Conservation (phyloP, 1,140 invertebrate genomes). For the Drosophila albomicans region DNA sequence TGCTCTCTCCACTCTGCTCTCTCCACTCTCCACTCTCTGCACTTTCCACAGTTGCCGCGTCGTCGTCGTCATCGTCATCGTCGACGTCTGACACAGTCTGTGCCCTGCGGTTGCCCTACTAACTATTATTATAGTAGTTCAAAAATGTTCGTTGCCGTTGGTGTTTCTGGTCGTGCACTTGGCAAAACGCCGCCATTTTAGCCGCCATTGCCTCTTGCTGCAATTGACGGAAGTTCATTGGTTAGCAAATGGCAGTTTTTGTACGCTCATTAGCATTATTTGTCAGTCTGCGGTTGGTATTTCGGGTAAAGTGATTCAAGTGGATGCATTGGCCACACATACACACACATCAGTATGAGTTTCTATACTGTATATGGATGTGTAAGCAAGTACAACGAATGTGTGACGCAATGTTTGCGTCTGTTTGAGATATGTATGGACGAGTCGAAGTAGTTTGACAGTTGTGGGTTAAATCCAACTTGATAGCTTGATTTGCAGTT, state of each 20-base stretch:
- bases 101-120: constrained; percentile 78
- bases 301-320: constrained; percentile 63
- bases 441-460: constrained; percentile 20
- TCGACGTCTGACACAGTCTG: constrained; percentile 38
- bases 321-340: constrained; percentile 47
- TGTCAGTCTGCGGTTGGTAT: constrained; percentile 75
- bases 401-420: constrained; percentile 16
- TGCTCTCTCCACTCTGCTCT: too few relatives aligned
- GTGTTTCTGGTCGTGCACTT: constrained; percentile 55
- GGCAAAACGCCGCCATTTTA: constrained; percentile 76
- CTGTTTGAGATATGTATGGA: constrained; percentile 31
- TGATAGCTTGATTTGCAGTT: constrained; percentile 1
- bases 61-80: constrained; percentile 23
- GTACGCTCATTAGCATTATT: constrained; percentile 83
- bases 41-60: not conserved
- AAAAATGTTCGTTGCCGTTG: constrained; percentile 57
- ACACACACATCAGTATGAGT: constrained; percentile 8
- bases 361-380: not conserved
- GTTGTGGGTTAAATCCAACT: constrained; percentile 20
- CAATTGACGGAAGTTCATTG: constrained; percentile 83
- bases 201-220: constrained; percentile 63
- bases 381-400: not conserved
- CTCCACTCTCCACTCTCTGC: constrained; percentile 1
- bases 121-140: constrained; percentile 78
- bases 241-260: constrained; percentile 83